phyloP scores from a whole-genome alignment of 2,888 invertebrate genomes.

The Cremastinae sp. region DNA sequence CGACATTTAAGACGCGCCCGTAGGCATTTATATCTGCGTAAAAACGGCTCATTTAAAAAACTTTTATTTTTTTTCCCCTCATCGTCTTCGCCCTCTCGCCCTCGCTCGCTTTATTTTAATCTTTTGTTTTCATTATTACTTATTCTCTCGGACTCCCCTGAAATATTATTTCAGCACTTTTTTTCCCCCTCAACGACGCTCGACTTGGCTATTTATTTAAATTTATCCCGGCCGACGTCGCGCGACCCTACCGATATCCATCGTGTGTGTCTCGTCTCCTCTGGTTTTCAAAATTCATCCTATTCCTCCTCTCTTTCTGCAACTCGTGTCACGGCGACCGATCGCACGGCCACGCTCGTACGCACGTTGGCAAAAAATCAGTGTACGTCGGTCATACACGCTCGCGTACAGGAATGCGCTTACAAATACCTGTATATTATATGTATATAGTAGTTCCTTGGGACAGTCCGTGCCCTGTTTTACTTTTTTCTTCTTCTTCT shows the following conservation, averaged over 20 bases:
- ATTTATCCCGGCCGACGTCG: too few species aligned
- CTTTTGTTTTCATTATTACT: conserved; percentile 15
- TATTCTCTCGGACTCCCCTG: neutral
- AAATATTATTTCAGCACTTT: too few species aligned
- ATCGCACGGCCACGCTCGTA: neutral
- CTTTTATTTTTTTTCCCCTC: conserved; percentile 50
- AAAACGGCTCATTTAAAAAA: conserved; percentile 68
- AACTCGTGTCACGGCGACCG: conserved; percentile 6
- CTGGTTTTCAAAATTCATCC: neutral
- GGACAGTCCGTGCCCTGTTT: neutral
- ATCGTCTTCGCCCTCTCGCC: conserved; percentile 42
- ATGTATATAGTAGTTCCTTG: too few species aligned
- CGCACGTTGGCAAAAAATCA: too few species aligned
- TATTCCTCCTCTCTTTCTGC: too few species aligned
- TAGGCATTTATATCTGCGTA: conserved; percentile 65
- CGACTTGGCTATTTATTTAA: neutral
- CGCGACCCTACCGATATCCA: too few species aligned
- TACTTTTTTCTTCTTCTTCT: too few species aligned
- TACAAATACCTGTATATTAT: too few species aligned
- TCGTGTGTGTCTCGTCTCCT: too few species aligned
- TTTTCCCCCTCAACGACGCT: too few species aligned
- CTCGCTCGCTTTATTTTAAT: conserved; percentile 27
- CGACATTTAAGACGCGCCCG: conserved; percentile 65
- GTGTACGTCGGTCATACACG: too few species aligned
- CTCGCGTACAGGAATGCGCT: too few species aligned